phyloP scores from a whole-genome alignment of 1,140 invertebrate genomes.

The Aphelenchoides besseyi region DNA sequence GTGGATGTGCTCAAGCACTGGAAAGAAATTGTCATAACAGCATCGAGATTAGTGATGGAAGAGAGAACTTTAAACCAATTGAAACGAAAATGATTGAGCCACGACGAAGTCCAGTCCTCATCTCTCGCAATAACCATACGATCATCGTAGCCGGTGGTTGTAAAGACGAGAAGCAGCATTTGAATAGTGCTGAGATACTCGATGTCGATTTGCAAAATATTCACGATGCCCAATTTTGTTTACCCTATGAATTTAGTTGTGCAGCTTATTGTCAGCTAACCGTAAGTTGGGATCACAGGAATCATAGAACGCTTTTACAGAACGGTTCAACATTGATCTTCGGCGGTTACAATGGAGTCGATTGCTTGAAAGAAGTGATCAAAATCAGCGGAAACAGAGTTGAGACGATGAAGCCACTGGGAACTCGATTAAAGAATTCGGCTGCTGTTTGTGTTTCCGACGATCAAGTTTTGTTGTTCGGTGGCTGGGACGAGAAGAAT shows the following conservation, averaged over 20 bases:
- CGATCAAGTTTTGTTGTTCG: slow-evolving; percentile 20
- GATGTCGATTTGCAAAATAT: slow-evolving; percentile 9
- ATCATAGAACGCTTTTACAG: slow-evolving; percentile 2
- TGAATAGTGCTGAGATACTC: slow-evolving; percentile 7
- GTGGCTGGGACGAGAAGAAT: slow-evolving; percentile 30
- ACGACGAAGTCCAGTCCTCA: slow-evolving; percentile 4
- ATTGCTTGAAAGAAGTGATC: slow-evolving; percentile 16
- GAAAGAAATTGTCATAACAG: slow-evolving; percentile 19
- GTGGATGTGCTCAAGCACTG: not conserved
- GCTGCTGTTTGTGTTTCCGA: slow-evolving; percentile 16
- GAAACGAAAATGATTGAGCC: not conserved
- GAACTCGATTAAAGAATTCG: slow-evolving; percentile 30
- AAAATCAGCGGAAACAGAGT: not conserved
- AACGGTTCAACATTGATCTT: slow-evolving; percentile 10
- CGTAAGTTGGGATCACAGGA: not conserved
- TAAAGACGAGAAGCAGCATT: slow-evolving; percentile 7
- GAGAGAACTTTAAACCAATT: slow-evolving; percentile 11
- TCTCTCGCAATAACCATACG: not conserved
- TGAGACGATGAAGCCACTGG: not conserved
- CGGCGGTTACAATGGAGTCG: slow-evolving; percentile 29
- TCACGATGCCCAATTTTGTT: not conserved
- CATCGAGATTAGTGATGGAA: slow-evolving; percentile 7
- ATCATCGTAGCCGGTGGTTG: slow-evolving; percentile 22
- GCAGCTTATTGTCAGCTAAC: slow-evolving; percentile 19
- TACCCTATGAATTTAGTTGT: slow-evolving; percentile 12